Conservation (phyloP, 2,888 invertebrate species). For the Pseudococcus longispinus region DNA sequence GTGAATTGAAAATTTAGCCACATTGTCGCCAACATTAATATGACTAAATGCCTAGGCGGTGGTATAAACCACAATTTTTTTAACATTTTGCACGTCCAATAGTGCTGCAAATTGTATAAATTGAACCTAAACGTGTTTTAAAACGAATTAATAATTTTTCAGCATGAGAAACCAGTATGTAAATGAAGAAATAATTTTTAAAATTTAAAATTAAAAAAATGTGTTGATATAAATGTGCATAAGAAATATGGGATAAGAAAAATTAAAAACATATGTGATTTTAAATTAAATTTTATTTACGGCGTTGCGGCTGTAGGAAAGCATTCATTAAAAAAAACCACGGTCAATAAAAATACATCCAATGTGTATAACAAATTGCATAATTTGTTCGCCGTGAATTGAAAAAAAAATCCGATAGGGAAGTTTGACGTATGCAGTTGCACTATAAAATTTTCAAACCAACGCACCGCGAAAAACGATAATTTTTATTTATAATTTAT, state of each 20-base stretch:
- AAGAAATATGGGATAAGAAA: background rate
- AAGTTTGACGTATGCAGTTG: no score
- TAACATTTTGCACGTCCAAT: conserved; percentile 36
- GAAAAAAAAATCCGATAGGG: background rate
- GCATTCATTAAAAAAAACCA: background rate
- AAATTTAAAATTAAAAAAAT: background rate
- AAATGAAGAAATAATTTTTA: background rate
- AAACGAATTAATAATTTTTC: background rate
- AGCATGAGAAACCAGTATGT: background rate
- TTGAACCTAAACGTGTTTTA: background rate
- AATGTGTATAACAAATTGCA: background rate
- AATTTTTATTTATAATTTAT: background rate
- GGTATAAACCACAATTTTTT: conserved; percentile 48
- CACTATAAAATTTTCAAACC: background rate
- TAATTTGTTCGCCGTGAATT: background rate
- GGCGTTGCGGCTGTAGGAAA: background rate
- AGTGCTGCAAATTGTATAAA: background rate
- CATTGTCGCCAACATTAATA: conserved; percentile 50
- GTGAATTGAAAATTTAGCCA: conserved; percentile 40
- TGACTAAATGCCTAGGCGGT: conserved; percentile 46
- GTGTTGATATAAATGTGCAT: no score
- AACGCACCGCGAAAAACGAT: background rate
- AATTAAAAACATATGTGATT: background rate
- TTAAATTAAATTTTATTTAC: background rate
- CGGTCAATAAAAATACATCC: background rate